Evolutionary conservation across 2,797 vertebrate genomes (phyloP).

Genomic region (Thunnus albacares): DNA sequence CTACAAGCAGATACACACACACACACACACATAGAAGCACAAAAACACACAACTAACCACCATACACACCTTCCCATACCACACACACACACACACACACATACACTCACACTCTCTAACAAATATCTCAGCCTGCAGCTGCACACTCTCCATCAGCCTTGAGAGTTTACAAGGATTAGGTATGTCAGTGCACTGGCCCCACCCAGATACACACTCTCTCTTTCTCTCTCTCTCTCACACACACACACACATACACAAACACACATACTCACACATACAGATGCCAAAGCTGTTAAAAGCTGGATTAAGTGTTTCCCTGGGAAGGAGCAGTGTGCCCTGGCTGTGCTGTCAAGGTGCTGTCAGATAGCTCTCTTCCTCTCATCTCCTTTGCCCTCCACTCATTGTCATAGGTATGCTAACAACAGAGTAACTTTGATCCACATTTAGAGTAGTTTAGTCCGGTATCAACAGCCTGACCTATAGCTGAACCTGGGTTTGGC

Average conservation of each 20-base stretch:
- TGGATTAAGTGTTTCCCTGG: constrained; percentile 81
- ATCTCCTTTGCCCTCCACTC: constrained; percentile 57
- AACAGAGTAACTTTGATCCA: constrained; percentile 48
- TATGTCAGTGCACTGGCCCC: constrained; percentile 76
- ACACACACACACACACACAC: constrained; percentile 31
- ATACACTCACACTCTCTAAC: constrained; percentile 26
- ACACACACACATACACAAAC: constrained; percentile 24
- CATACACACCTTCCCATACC: constrained; percentile 17
- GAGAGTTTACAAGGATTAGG: constrained; percentile 83
- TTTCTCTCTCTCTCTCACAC: constrained; percentile 37
- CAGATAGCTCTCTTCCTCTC: constrained; percentile 62
- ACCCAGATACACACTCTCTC: constrained; percentile 54
- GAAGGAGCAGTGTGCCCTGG: constrained; percentile 71
- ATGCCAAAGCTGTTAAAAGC: constrained; percentile 81
- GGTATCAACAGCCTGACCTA: constrained; percentile 25
- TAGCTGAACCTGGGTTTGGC: background rate
- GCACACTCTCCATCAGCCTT: constrained; percentile 78
- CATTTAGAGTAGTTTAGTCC: constrained; percentile 28
- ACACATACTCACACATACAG: constrained; percentile 48
- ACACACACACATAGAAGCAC: constrained; percentile 12
- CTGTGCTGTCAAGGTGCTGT: constrained; percentile 74
- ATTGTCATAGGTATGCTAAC: constrained; percentile 59
- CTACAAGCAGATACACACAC: background rate
- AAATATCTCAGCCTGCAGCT: constrained; percentile 79
- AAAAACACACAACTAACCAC: constrained; percentile 17